Base-by-base conservation (phyloP, 2,888 invertebrate genomes). In the Maniola hyperantus region DNA sequence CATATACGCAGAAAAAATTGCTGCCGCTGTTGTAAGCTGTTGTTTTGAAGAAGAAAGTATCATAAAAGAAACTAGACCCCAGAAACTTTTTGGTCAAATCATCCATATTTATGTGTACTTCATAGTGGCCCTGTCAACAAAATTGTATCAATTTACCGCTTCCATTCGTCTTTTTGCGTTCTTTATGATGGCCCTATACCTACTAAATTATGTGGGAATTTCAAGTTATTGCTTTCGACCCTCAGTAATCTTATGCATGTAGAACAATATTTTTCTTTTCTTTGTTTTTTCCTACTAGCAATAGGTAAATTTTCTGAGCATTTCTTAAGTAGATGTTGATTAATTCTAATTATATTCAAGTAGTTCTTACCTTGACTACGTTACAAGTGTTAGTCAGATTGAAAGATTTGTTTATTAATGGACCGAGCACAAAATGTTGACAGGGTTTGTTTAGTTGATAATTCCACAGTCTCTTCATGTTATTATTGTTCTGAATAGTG, bases 361-460 rank as follows among this genome's bases (percentile, higher is more conserved):
- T 10, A 20, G 2, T 13, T 57, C 57, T 66, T 79, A 90, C 91
- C 85, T 87, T 88, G 68, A 74, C 77, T 65, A 90, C 77, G 76
- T 83, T 83, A 74, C 90, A 91, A 71, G 74, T 79, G 58, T 75
- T 82, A 13, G 83, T 83, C 44, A 89, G 69, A 73, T 88, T 88
- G 69, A 88, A 87, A 6, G 84, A 73, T 5, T 81, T 83, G 13
- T 74, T 71, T 8, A 91, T 72, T 71, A 89, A 69, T 13, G 89
- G 87, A 0, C 90, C 89, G 71, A 89, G 69, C 53, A 89, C 88
- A 71, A 90, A 91, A 76, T 91, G 90, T 74, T 89, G 85, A 71
- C 90, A 91, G 0, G 90, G 91, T 51, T 83, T 84, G 63, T 83
- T 83, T 60, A 87, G 51, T 33, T 80, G 74, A 72, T 90, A 86